Evolutionary conservation across 2,888 invertebrate genomes (phyloP).

Genomic region (Ferrisia virgata): DNA sequence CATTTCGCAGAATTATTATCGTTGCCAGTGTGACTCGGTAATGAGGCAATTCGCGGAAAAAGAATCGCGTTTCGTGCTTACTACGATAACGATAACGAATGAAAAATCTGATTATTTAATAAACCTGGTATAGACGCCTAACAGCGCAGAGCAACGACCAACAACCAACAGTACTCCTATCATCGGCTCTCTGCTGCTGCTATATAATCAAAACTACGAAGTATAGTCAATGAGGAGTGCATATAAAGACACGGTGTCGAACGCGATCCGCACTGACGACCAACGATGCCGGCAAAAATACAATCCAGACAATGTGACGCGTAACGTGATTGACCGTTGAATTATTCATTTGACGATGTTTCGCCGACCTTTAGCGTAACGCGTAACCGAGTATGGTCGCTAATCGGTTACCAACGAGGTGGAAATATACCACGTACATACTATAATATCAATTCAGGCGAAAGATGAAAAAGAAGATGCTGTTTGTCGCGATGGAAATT

Average conservation of each 20-base stretch:
- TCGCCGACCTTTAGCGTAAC: not conserved
- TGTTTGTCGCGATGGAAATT: too few species aligned
- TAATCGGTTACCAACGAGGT: not conserved
- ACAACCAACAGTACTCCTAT: too few species aligned
- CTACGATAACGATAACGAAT: not conserved
- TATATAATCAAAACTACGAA: not conserved
- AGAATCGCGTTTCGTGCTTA: not conserved
- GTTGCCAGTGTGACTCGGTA: not conserved
- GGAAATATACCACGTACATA: too few species aligned
- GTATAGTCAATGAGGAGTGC: too few species aligned
- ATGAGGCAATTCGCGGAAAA: not conserved
- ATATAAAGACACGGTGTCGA: not conserved
- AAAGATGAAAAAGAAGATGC: not conserved
- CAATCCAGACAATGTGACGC: slow-evolving; percentile 1
- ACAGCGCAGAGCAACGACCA: not conserved
- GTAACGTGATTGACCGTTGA: slow-evolving; percentile 5
- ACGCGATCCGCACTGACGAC: not conserved
- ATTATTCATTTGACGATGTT: not conserved
- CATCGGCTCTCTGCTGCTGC: not conserved
- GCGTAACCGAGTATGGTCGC: not conserved
- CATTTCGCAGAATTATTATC: not conserved
- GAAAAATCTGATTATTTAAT: slow-evolving; percentile 2
- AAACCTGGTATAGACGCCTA: not conserved
- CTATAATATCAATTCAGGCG: not conserved
- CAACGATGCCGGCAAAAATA: not conserved